These are phyloP conservation scores for Rallus crepitans DNA, from an alignment of 2,797 vertebrate genomes.

Conservation along the genomic window DNA sequence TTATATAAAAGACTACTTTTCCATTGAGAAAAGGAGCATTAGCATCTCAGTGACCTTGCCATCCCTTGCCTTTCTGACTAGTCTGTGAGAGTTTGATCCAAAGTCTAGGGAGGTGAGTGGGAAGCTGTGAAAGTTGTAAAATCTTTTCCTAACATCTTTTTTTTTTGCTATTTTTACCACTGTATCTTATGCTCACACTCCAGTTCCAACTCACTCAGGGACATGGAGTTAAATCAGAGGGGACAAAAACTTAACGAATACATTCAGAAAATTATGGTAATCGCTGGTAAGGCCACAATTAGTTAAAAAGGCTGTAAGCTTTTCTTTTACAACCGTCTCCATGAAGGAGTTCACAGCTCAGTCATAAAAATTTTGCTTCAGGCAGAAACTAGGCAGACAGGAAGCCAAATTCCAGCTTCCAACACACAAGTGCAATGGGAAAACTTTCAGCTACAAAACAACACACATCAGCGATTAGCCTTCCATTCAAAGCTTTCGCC, in stretches of 20 bases:
- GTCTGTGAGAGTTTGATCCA: not conserved
- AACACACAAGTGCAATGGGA: slow-evolving; percentile 69
- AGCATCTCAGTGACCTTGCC: not conserved
- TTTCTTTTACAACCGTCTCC: slow-evolving; percentile 69
- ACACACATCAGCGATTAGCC: slow-evolving; percentile 46
- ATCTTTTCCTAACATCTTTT: not conserved
- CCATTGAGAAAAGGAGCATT: not conserved
- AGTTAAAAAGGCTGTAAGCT: slow-evolving; percentile 69
- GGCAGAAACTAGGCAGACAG: slow-evolving; percentile 75
- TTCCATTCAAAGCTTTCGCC: slow-evolving; percentile 10
- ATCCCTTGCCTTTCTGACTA: slow-evolving; percentile 1
- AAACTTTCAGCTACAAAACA: slow-evolving; percentile 67
- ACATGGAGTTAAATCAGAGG: not conserved
- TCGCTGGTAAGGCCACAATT: slow-evolving; percentile 51
- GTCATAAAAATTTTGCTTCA: slow-evolving; percentile 74
- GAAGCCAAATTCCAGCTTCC: slow-evolving; percentile 73
- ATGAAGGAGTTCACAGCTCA: slow-evolving; percentile 64
- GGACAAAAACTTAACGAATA: not conserved
- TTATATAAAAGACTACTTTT: slow-evolving; percentile 11
- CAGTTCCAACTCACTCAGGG: not conserved
- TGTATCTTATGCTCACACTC: not conserved
- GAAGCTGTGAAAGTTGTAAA: slow-evolving; percentile 14
- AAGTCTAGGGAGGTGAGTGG: not conserved
- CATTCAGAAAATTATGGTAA: slow-evolving; percentile 33
- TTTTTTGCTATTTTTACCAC: not conserved